Evolutionary conservation across 2,113 vertebrate species (phyloP).

Genomic region (Capricornis sumatraensis): DNA sequence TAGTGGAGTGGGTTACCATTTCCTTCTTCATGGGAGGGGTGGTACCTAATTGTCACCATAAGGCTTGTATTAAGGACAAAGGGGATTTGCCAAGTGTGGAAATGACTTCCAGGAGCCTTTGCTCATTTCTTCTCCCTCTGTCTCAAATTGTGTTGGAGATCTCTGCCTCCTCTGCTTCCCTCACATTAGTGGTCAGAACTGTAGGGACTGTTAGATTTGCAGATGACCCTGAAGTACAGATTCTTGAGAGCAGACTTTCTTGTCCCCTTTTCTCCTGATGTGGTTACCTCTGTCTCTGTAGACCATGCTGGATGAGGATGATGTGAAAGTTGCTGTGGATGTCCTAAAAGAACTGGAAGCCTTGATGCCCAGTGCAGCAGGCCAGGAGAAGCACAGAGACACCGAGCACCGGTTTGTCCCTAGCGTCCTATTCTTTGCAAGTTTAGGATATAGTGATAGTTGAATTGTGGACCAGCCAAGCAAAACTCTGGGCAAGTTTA

Average conservation of each 20-base stretch:
- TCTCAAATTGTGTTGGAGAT: background rate
- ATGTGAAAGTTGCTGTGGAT: constrained; percentile 95
- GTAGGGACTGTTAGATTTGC: background rate
- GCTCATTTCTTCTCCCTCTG: background rate
- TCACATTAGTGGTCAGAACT: background rate
- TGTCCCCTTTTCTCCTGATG: background rate
- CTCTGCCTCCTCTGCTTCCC: background rate
- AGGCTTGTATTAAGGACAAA: background rate
- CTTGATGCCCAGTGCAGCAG: constrained; percentile 89
- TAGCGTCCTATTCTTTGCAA: background rate
- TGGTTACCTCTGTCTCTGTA: constrained; percentile 57
- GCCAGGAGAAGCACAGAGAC: constrained; percentile 77
- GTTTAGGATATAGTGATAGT: background rate
- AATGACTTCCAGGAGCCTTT: background rate
- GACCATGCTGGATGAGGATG: constrained; percentile 92
- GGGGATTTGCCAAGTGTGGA: background rate
- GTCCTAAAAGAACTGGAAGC: constrained; percentile 96
- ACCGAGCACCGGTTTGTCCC: constrained; percentile 85
- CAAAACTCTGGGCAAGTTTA: background rate
- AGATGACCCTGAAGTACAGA: background rate
- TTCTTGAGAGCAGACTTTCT: background rate
- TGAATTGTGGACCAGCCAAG: background rate
- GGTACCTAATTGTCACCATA: background rate
- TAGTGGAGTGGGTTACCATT: too few species aligned
- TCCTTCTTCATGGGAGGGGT: background rate